phyloP scores from a whole-genome alignment of 2,797 vertebrate species.

The Lagothrix lagotricha region DNA sequence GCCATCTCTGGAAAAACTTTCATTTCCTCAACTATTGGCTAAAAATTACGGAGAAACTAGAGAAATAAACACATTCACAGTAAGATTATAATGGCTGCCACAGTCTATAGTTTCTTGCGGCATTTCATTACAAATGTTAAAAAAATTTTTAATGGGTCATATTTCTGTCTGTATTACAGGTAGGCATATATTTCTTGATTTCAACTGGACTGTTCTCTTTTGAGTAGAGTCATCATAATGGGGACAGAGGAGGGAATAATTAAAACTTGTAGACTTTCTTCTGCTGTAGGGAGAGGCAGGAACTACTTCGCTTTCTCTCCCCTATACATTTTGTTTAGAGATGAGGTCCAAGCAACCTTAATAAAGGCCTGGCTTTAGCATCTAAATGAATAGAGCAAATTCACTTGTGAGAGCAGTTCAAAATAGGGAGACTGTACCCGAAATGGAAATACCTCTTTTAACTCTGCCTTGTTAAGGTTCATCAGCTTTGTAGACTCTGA shows the following conservation, averaged over 20 bases:
- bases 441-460: slow-evolving; percentile 14
- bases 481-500: not conserved
- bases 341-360: not conserved
- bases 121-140: not conserved
- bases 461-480: not conserved
- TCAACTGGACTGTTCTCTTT: not conserved
- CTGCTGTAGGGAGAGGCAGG: not conserved
- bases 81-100: not conserved
- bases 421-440: not conserved
- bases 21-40: not conserved
- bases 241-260: not conserved
- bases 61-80: not conserved
- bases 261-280: not conserved
- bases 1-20: not conserved
- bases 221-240: not conserved
- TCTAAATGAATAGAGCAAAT: not conserved
- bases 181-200: not conserved
- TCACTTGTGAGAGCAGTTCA: not conserved
- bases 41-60: not conserved
- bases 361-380: not conserved
- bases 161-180: not conserved
- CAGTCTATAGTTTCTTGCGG: not conserved
- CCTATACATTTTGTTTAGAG: not conserved
- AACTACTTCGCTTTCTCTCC: not conserved
- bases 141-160: not conserved